Percentiles rank a stretch among this genome's conserved stretches.
phyloP scores from a whole-genome alignment of 2,888 invertebrate genomes.

The Ophioninae sp. region DNA sequence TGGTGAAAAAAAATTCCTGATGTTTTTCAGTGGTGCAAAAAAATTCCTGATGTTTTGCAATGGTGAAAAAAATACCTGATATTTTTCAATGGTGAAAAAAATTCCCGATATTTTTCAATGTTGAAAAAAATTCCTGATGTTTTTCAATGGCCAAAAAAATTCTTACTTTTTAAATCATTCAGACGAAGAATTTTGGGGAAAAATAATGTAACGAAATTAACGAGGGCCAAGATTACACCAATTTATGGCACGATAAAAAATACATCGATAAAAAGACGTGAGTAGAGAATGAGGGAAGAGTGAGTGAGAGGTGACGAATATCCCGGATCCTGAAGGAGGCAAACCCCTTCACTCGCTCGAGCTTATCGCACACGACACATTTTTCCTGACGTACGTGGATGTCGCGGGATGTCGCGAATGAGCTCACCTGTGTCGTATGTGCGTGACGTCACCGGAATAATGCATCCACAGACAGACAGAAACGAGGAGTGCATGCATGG shows the following conservation, averaged over 20 bases:
- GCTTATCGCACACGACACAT: slow-evolving; percentile 48
- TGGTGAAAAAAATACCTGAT: no score
- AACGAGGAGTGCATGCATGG: background rate
- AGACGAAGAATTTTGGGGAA: no score
- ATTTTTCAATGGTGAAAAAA: no score
- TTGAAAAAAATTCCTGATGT: no score
- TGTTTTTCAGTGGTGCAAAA: no score
- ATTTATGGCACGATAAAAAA: background rate
- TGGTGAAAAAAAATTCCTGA: no score
- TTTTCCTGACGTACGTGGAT: slow-evolving; percentile 43
- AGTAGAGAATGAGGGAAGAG: background rate
- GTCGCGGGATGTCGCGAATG: slow-evolving; percentile 40
- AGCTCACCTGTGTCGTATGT: slow-evolving; percentile 17
- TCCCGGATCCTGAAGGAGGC: slow-evolving; percentile 32
- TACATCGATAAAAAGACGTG: background rate
- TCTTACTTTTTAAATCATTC: no score
- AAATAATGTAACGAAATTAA: background rate
- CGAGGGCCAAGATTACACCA: background rate
- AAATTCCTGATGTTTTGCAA: no score
- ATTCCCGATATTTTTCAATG: no score
- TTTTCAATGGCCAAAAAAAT: no score
- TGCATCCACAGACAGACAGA: background rate
- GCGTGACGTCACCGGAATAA: slow-evolving; percentile 19
- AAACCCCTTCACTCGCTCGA: slow-evolving; percentile 39
- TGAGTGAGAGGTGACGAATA: slow-evolving; percentile 37